Percentiles rank a stretch among this genome's conserved stretches.
Evolutionary conservation across 2,888 invertebrate genomes (phyloP).

Genomic region (Loripinus fragilis): DNA sequence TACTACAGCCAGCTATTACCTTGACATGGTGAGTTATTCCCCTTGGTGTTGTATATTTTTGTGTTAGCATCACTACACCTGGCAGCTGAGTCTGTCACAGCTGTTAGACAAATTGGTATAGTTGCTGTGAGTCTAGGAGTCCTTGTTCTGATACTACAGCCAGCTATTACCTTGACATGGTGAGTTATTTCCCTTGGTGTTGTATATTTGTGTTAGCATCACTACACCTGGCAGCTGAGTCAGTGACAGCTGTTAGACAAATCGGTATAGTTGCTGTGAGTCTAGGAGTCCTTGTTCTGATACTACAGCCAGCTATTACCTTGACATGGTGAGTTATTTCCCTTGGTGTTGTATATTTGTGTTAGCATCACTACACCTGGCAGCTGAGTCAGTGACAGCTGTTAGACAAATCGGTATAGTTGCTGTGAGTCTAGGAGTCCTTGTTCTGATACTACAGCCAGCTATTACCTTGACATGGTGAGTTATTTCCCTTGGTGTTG

Average conservation of each 20-base stretch:
- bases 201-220: constrained; percentile 61
- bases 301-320: constrained; percentile 68
- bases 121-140: constrained; percentile 65
- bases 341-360: constrained; percentile 65
- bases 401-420: constrained; percentile 59
- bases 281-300: constrained; percentile 65
- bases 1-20: constrained; percentile 68
- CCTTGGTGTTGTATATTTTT: constrained; percentile 63
- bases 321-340: constrained; percentile 69
- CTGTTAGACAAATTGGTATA: constrained; percentile 57
- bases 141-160: constrained; percentile 68
- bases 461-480: constrained; percentile 64
- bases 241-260: constrained; percentile 52
- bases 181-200: no score
- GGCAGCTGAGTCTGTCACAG: constrained; percentile 47
- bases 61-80: constrained; percentile 60
- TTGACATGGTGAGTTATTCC: constrained; percentile 69
- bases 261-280: constrained; percentile 60
- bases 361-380: constrained; percentile 57
- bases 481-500: no score
- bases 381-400: constrained; percentile 49
- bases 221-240: constrained; percentile 56
- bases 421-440: constrained; percentile 63
- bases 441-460: constrained; percentile 70
- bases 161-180: constrained; percentile 64